Evolutionary conservation across 2,888 invertebrate genomes (phyloP), one percentile per base, ranked within the genome.

Genomic region (Dusona sp.): DNA sequence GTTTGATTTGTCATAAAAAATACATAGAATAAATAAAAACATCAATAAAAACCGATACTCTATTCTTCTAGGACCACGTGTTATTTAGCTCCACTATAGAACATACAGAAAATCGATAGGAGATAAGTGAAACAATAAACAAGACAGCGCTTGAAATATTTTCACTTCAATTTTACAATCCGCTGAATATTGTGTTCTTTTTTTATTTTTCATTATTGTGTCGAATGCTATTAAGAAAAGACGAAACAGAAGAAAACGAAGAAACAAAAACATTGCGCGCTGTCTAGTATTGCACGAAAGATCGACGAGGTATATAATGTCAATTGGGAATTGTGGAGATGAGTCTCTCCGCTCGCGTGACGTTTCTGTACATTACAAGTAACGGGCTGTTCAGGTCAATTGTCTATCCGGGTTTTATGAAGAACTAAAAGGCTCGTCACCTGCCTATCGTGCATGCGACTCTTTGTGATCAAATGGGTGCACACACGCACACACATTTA

Each of bases 301-400:
- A 48, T 72, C 48, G 64, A 9, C 45, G 61, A 61, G 79, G n/a
- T n/a, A 54, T 54, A 36, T 54, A 36, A 70, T 65, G 80, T 80
- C 80, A 64, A 74, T 67, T 75, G 83, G 16, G 29, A 57, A 54
- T 86, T 51, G 79, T 57, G 67, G 78, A 81, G 80, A 77, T 57
- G 79, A 83, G 70, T 67, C 54, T 68, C 75, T 79, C 51, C 25
- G 51, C 51, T 78, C 68, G 83, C 83, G 83, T 83, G 83, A 86
- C 83, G 80, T 68, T 81, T 61, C 68, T 51, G 67, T 67, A 38
- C 19, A 67, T 67, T 75, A 65, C 57, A 80, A 77, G 65, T 51
- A 86, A 72, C 81, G 36, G 68, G 74, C 67, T 68, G 83, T 77
- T 75, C 79, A 38, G 83, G 86, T 84, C 86, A 86, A 86, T 86